These are phyloP conservation scores for Cirrhinus molitorella DNA, from an alignment of 2,797 vertebrate genomes.

Conservation along the genomic window DNA sequence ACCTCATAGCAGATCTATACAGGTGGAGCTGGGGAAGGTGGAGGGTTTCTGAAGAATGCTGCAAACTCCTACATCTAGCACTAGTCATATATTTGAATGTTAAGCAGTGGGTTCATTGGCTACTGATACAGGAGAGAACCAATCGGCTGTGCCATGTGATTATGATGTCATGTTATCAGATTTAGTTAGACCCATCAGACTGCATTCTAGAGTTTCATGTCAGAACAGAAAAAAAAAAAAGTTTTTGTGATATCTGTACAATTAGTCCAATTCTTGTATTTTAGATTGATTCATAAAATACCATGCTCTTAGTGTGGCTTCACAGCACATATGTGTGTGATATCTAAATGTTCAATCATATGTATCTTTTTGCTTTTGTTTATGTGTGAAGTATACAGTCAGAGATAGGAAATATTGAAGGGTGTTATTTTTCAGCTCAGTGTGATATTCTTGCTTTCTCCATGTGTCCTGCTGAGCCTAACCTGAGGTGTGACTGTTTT, in stretches of 20 bases:
- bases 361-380: slow-evolving; percentile 19
- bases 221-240: too few relatives aligned
- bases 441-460: slow-evolving; percentile 39
- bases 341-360: slow-evolving; percentile 7
- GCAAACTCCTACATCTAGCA: too few relatives aligned
- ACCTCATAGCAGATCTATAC: too few relatives aligned
- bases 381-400: slow-evolving; percentile 4
- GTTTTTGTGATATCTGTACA: neutral
- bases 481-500: slow-evolving; percentile 65
- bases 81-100: too few relatives aligned
- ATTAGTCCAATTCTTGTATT: neutral
- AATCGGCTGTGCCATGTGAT: too few relatives aligned
- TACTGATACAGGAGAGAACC: too few relatives aligned
- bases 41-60: too few relatives aligned
- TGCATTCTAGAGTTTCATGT: too few relatives aligned
- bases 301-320: neutral
- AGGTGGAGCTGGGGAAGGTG: too few relatives aligned
- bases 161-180: too few relatives aligned
- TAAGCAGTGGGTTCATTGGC: too few relatives aligned
- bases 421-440: slow-evolving; percentile 45
- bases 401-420: slow-evolving; percentile 25
- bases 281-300: slow-evolving; percentile 3
- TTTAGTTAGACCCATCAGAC: too few relatives aligned
- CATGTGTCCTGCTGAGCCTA: slow-evolving; percentile 62
- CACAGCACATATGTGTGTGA: neutral